Conservation (phyloP, 2,888 invertebrate genomes). For the Caenorhabditis virilis region DNA sequence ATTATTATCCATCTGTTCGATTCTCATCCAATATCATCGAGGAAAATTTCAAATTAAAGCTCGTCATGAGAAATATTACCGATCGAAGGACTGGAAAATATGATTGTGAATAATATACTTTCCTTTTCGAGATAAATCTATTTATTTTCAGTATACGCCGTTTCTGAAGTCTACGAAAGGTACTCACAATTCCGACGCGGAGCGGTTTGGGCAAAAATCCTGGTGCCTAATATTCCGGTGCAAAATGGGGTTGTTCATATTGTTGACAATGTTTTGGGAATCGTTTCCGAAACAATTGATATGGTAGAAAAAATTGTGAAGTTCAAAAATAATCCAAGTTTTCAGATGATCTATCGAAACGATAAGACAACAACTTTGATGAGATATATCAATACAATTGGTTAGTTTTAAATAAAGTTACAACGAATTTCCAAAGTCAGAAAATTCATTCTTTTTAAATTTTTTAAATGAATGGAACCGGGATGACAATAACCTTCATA, state of each 20-base stretch:
- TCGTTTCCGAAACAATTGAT: slow-evolving; percentile 68
- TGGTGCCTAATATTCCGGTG: slow-evolving; percentile 69
- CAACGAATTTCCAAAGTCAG: neutral
- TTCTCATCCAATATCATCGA: slow-evolving; percentile 68
- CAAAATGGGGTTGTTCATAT: slow-evolving; percentile 69
- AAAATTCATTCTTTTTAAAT: neutral
- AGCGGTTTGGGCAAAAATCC: slow-evolving; percentile 69
- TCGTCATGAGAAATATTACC: slow-evolving; percentile 68
- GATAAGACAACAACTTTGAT: slow-evolving; percentile 64
- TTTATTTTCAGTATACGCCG: slow-evolving; percentile 65
- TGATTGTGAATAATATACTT: slow-evolving; percentile 49
- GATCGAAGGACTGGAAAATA: slow-evolving; percentile 67
- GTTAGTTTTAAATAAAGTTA: too few species aligned
- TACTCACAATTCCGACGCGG: slow-evolving; percentile 68
- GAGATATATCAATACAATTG: slow-evolving; percentile 68
- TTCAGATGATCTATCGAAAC: slow-evolving; percentile 53
- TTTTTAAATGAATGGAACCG: too few species aligned
- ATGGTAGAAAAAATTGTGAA: too few species aligned
- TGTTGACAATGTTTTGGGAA: slow-evolving; percentile 68
- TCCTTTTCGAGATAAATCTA: neutral
- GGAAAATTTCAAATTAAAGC: slow-evolving; percentile 68
- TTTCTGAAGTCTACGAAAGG: slow-evolving; percentile 68
- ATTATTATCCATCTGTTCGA: slow-evolving; percentile 66
- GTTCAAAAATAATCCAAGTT: too few species aligned
- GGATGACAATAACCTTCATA: too few species aligned